Base-by-base conservation (phyloP, 2,113 vertebrate species). In the Struthio camelus region DNA sequence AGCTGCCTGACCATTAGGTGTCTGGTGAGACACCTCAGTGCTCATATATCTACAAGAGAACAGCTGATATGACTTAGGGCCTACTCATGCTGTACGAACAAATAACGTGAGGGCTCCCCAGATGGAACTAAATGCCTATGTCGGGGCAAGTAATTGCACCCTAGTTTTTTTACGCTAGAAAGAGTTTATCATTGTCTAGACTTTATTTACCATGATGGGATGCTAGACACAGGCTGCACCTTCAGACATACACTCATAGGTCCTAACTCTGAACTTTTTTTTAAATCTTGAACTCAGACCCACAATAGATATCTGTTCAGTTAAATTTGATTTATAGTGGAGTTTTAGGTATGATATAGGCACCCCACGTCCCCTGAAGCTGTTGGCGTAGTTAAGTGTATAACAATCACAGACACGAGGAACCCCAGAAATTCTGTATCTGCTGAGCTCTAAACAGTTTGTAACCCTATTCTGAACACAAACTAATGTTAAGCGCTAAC, bases 401-500 rank as follows among this genome's bases (percentile, higher is more conserved):
- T 9, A 34, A 28, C 24, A 87, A 19, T 38, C 51, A 76, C 23
- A 66, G 42, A 32, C 51, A 50, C 34, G 24, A 91, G 53, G 53
- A 80, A 82, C 82, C 53, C 90, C 38, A 90, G 2, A 10, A 89
- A 91, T 91, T 87, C 76, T 46, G 7, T 69, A 40, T 69, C 70
- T 93, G 66, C 58, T 83, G 76, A 95, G 38, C 53, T 59, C 30
- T 79, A 85, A 71, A n/a, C 48, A 77, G 25, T 76, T 90, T 69
- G 38, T 77, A 77, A 69, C 7, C 23, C 38, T 96, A 10, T 80
- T 90, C 62, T 85, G 67, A 91, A 76, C 62, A 28, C 19, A 19
- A 94, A n/a, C 76, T 88, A 85, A 93, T 83, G 90, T 89, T 85
- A 92, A 79, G 16, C 38, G 61, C 79, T 80, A 89, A 65, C 24